Percentiles rank a stretch among this genome's conserved stretches.
Evolutionary conservation across 2,113 vertebrate species (phyloP).

Genomic region (Riparia riparia): DNA sequence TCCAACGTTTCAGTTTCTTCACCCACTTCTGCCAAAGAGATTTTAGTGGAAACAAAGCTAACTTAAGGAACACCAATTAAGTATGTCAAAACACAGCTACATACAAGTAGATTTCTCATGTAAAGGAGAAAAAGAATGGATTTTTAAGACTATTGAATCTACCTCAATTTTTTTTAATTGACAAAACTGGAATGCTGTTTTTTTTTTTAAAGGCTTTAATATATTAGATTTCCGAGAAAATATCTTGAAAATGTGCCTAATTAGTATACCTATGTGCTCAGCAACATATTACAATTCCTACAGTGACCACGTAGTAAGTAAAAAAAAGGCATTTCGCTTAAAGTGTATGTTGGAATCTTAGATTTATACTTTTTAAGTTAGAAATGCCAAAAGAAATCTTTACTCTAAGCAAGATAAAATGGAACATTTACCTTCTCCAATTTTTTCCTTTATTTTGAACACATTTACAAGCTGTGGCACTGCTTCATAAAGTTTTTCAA

Average conservation of each 20-base stretch:
- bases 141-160: not conserved
- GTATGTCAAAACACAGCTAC: not conserved
- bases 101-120: not conserved
- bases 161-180: not conserved
- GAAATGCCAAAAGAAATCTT: not conserved
- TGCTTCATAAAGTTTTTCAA: constrained; percentile 89
- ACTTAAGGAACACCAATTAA: not conserved
- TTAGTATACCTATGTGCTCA: not conserved
- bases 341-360: not conserved
- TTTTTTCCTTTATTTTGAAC: constrained; percentile 92
- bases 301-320: not conserved
- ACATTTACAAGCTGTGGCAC: constrained; percentile 89
- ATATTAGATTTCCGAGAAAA: not conserved
- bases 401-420: not conserved
- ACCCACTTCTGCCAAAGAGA: not conserved
- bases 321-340: not conserved
- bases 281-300: not conserved
- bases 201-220: not conserved
- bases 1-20: not conserved
- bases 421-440: constrained; percentile 89
- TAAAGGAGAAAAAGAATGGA: not conserved
- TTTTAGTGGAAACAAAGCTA: not conserved
- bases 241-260: not conserved
- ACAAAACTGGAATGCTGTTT: not conserved
- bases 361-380: not conserved